Evolutionary conservation across 1,140 invertebrate genomes (phyloP).

Genomic region (Ceratoteleas bidentatus): DNA sequence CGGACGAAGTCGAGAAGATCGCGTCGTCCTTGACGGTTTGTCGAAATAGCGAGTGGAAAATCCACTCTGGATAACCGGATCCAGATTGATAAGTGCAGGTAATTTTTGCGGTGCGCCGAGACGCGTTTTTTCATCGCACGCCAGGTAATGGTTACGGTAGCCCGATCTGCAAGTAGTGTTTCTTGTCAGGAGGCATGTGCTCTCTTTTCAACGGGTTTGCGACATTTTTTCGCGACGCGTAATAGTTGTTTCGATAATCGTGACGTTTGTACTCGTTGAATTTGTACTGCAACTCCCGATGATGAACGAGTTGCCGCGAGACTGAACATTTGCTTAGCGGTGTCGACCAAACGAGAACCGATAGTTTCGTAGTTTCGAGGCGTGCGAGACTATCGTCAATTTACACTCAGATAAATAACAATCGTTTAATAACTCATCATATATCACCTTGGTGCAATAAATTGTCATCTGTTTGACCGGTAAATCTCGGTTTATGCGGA

Average conservation of each 20-base stretch:
- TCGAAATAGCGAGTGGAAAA: slow-evolving; percentile 57
- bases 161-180: slow-evolving; percentile 45
- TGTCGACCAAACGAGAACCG: slow-evolving; percentile 13
- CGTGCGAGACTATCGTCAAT: slow-evolving; percentile 13
- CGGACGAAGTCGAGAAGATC: background rate
- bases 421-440: too few relatives aligned
- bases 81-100: slow-evolving; percentile 47
- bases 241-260: slow-evolving; percentile 2
- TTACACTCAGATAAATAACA: slow-evolving; percentile 27
- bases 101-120: slow-evolving; percentile 40
- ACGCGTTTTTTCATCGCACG: slow-evolving; percentile 25
- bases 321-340: background rate
- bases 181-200: slow-evolving; percentile 52
- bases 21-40: slow-evolving; percentile 14
- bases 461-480: too few relatives aligned
- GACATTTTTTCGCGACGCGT: slow-evolving; percentile 1
- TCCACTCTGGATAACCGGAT: slow-evolving; percentile 62
- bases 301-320: background rate
- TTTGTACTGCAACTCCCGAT: too few relatives aligned
- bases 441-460: too few relatives aligned
- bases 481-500: too few relatives aligned
- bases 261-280: too few relatives aligned
- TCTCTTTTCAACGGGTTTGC: slow-evolving; percentile 25
- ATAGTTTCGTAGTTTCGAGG: slow-evolving; percentile 13
- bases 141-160: slow-evolving; percentile 41